phyloP scores from a whole-genome alignment of 2,888 invertebrate genomes.

The Drosophila ustulata region DNA sequence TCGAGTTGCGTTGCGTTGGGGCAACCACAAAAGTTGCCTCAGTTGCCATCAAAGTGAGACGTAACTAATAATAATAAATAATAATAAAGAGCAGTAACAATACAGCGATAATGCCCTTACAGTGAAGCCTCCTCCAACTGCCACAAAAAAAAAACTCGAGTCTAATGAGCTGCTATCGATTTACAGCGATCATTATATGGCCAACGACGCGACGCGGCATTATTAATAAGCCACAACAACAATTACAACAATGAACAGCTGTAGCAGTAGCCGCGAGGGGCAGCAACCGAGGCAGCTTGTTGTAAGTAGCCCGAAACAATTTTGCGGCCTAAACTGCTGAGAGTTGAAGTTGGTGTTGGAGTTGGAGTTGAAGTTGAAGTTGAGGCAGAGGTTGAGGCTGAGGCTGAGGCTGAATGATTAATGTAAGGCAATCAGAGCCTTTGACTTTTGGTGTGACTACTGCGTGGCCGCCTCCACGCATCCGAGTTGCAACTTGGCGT shows the following conservation, averaged over 20 bases:
- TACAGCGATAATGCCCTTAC: slow-evolving; percentile 38
- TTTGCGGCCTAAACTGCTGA: slow-evolving; percentile 78
- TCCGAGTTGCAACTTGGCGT: neutral
- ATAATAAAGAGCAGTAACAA: slow-evolving; percentile 41
- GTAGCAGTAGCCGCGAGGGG: slow-evolving; percentile 12
- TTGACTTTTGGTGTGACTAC: slow-evolving; percentile 69
- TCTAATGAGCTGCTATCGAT: slow-evolving; percentile 77
- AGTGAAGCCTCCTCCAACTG: slow-evolving; percentile 1
- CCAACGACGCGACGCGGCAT: slow-evolving; percentile 33
- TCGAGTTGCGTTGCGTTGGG: slow-evolving; percentile 3
- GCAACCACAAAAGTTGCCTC: slow-evolving; percentile 62
- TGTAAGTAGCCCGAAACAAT: slow-evolving; percentile 77
- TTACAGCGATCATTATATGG: slow-evolving; percentile 67
- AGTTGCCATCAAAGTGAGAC: slow-evolving; percentile 54
- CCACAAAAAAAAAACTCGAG: neutral
- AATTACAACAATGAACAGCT: slow-evolving; percentile 75
- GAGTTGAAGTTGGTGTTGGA: slow-evolving; percentile 3
- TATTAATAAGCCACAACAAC: slow-evolving; percentile 78
- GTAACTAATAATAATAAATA: slow-evolving; percentile 54
- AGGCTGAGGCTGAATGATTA: slow-evolving; percentile 52
- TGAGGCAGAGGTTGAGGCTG: neutral
- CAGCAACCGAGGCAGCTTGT: slow-evolving; percentile 38
- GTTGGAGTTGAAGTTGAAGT: neutral
- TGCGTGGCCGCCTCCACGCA: slow-evolving; percentile 71
- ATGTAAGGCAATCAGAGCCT: slow-evolving; percentile 75